Percentiles rank a stretch among this genome's conserved stretches.
phyloP scores from a whole-genome alignment of 1,140 invertebrate genomes.

The Brachionus calyciflorus region DNA sequence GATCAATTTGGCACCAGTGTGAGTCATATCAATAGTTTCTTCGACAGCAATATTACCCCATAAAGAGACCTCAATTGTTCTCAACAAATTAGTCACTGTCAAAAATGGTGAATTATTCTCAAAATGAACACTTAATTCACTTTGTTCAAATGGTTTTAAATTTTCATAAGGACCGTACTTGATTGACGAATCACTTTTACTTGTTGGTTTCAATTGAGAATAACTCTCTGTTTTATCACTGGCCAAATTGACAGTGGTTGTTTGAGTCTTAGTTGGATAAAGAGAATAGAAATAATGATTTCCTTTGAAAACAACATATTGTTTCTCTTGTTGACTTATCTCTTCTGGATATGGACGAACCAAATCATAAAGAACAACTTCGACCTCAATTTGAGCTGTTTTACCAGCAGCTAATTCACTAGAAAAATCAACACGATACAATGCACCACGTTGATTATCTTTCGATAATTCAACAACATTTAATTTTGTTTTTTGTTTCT shows the following conservation, averaged over 20 bases:
- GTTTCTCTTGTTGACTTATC: slow-evolving; percentile 87
- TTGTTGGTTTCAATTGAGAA: slow-evolving; percentile 77
- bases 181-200: slow-evolving; percentile 73
- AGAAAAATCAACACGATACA: slow-evolving; percentile 15
- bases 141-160: slow-evolving; percentile 65
- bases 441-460: neutral
- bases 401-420: neutral
- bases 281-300: slow-evolving; percentile 80
- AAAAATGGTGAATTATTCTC: slow-evolving; percentile 95
- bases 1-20: slow-evolving; percentile 86
- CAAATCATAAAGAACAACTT: slow-evolving; percentile 69
- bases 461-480: slow-evolving; percentile 24
- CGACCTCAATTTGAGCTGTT: slow-evolving; percentile 9
- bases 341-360: slow-evolving; percentile 77
- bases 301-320: slow-evolving; percentile 79
- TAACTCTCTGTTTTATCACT: slow-evolving; percentile 79
- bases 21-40: slow-evolving; percentile 83
- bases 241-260: slow-evolving; percentile 73
- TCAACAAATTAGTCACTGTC: slow-evolving; percentile 77
- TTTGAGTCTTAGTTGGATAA: slow-evolving; percentile 75
- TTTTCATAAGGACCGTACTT: slow-evolving; percentile 83
- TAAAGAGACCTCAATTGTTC: slow-evolving; percentile 91
- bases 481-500: slow-evolving; percentile 1
- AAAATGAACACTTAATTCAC: slow-evolving; percentile 79
- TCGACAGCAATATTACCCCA: slow-evolving; percentile 99